A percentile compares a stretch with the other conserved stretches of the same genome.
These are phyloP conservation scores for Ricordea florida DNA, from an alignment of 92 coral and sea anemone genomes.

Conservation along the genomic window DNA sequence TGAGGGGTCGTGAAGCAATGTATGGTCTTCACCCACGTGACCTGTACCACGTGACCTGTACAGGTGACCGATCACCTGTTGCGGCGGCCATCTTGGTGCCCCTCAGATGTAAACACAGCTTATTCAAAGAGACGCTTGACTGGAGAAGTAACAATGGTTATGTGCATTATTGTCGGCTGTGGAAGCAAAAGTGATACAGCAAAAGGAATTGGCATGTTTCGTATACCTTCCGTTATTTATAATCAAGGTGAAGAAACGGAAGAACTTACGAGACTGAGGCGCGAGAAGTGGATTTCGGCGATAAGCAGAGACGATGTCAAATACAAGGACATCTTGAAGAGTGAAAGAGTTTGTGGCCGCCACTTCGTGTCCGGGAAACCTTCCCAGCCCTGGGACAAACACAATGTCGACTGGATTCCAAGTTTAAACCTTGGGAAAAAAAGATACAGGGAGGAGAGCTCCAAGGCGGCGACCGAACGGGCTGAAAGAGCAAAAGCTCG, in stretches of 20 bases:
- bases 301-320: conserved; percentile 21
- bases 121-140: conserved; percentile 7
- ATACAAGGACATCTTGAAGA: conserved; percentile 16
- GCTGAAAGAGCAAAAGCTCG: conserved; percentile 35
- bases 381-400: conserved; percentile 25
- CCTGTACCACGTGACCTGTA: too few relatives aligned
- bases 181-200: conserved; percentile 16
- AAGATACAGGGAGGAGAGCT: neutral
- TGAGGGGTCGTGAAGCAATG: too few relatives aligned
- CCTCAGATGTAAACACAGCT: conserved; percentile 11
- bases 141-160: conserved; percentile 21
- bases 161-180: conserved; percentile 34
- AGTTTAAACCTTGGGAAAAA: conserved; percentile 24
- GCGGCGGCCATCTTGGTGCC: conserved; percentile 14
- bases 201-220: conserved; percentile 1
- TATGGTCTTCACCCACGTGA: conserved; percentile 13
- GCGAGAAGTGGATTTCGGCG: conserved; percentile 31
- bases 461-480: neutral
- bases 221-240: conserved; percentile 20
- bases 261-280: conserved; percentile 19
- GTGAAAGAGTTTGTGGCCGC: conserved; percentile 33
- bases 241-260: conserved; percentile 36
- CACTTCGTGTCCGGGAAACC: conserved; percentile 42
- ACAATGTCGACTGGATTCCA: conserved; percentile 22
- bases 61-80: neutral